Conservation (phyloP, 2,113 vertebrate genomes). For the Alaudala cheleensis region DNA sequence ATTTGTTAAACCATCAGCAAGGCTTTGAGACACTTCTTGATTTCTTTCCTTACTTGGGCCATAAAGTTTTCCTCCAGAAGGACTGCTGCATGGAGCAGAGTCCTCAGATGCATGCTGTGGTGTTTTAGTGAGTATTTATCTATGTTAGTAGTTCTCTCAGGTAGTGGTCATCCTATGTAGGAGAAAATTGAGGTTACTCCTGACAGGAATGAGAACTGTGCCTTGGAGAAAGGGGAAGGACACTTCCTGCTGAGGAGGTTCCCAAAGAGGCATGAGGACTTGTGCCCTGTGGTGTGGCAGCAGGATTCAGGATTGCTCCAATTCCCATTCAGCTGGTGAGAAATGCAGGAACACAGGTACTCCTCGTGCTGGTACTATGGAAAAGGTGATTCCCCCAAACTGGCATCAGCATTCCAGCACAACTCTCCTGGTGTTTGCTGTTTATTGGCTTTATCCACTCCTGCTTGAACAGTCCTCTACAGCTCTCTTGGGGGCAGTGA, state of each 20-base stretch:
- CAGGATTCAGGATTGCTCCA: background rate
- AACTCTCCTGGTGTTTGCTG: background rate
- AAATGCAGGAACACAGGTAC: background rate
- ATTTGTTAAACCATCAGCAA: background rate
- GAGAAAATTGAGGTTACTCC: background rate
- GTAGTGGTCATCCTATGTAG: background rate
- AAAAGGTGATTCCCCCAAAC: background rate
- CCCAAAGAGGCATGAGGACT: background rate
- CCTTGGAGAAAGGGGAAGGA: background rate
- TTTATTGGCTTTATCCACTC: background rate
- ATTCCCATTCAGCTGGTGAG: background rate
- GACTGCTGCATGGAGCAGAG: background rate
- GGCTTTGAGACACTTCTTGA: background rate
- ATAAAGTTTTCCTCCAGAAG: background rate
- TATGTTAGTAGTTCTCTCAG: background rate
- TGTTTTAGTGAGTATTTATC: background rate
- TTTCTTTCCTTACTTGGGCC: background rate
- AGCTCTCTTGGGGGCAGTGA: background rate
- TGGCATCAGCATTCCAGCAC: background rate
- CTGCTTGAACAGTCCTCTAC: background rate
- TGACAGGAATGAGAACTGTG: background rate
- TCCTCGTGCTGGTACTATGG: fast-evolving
- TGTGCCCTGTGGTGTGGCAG: background rate
- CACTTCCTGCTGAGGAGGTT: background rate
- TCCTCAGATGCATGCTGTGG: background rate